Evolutionary conservation across 2,888 invertebrate genomes (phyloP).

Genomic region (Cephus rjabovi): DNA sequence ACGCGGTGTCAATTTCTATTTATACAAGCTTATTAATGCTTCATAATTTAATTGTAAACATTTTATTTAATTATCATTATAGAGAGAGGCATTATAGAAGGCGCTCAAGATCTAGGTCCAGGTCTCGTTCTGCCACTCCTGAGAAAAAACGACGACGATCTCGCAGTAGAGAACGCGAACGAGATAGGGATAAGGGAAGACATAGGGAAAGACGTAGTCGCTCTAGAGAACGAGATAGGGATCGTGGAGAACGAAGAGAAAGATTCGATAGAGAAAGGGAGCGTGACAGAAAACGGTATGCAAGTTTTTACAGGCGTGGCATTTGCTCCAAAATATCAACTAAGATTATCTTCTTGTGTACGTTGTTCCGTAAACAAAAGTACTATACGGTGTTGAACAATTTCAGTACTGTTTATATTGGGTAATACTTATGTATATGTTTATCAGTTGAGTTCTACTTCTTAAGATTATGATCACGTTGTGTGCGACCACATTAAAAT

Average conservation of each 20-base stretch:
- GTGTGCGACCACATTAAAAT: neutral
- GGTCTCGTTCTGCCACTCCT: constrained; percentile 72
- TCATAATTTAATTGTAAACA: neutral
- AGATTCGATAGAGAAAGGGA: constrained; percentile 69
- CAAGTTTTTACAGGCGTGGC: constrained; percentile 22
- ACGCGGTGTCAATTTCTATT: neutral
- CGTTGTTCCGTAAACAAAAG: neutral
- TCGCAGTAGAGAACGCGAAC: constrained; percentile 71
- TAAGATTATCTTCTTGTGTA: neutral
- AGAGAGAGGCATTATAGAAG: constrained; percentile 68
- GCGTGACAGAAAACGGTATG: constrained; percentile 68
- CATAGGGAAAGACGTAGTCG: constrained; percentile 73
- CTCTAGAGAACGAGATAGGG: constrained; percentile 75
- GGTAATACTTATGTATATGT: neutral
- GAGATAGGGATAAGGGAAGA: constrained; percentile 72
- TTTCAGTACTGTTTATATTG: neutral
- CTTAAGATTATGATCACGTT: constrained; percentile 2
- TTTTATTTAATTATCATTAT: constrained; percentile 13
- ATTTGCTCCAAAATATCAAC: neutral
- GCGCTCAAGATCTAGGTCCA: constrained; percentile 73
- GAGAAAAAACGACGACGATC: constrained; percentile 73
- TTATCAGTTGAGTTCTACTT: neutral
- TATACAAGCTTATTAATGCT: neutral
- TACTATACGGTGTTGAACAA: neutral
- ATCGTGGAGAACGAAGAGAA: constrained; percentile 65